phyloP scores from a whole-genome alignment of 2,888 invertebrate genomes.

The Eupithecia inturbata region DNA sequence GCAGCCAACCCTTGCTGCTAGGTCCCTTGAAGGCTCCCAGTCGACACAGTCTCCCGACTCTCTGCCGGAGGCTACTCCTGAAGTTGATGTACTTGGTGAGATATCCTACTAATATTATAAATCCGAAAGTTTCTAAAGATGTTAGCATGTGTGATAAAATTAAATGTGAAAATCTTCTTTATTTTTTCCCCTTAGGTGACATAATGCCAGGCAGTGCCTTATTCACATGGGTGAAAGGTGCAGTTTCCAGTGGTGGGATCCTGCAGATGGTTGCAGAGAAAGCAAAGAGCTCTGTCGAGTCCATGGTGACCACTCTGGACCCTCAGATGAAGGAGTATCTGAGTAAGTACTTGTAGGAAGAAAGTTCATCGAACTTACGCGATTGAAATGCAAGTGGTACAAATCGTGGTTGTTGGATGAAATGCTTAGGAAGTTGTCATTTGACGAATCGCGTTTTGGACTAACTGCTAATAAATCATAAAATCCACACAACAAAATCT shows the following conservation, averaged over 20 bases:
- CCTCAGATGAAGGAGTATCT: slow-evolving; percentile 95
- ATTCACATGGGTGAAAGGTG: slow-evolving; percentile 88
- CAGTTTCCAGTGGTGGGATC: slow-evolving; percentile 85
- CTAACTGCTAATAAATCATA: background rate
- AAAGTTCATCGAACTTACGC: background rate
- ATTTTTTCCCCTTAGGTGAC: slow-evolving; percentile 63
- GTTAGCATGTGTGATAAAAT: background rate
- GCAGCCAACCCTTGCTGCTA: slow-evolving; percentile 69
- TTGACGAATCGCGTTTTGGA: background rate
- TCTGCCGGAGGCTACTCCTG: slow-evolving; percentile 64
- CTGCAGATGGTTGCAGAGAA: slow-evolving; percentile 89
- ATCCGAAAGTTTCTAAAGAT: background rate
- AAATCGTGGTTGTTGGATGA: too few relatives aligned
- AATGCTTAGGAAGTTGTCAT: background rate
- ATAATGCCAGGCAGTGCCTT: slow-evolving; percentile 84
- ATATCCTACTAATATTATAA: background rate
- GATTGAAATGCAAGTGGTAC: background rate
- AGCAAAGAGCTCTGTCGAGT: slow-evolving; percentile 91
- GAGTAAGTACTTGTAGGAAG: slow-evolving; percentile 82
- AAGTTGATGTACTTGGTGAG: slow-evolving; percentile 69
- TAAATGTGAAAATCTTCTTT: background rate
- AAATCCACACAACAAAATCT: background rate
- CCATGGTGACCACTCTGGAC: slow-evolving; percentile 94
- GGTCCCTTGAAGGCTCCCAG: slow-evolving; percentile 74
- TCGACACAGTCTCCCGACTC: slow-evolving; percentile 70